Evolutionary conservation across 2,113 vertebrate genomes (phyloP), one percentile per base, ranked within the genome.

Genomic region (Serinus canaria): DNA sequence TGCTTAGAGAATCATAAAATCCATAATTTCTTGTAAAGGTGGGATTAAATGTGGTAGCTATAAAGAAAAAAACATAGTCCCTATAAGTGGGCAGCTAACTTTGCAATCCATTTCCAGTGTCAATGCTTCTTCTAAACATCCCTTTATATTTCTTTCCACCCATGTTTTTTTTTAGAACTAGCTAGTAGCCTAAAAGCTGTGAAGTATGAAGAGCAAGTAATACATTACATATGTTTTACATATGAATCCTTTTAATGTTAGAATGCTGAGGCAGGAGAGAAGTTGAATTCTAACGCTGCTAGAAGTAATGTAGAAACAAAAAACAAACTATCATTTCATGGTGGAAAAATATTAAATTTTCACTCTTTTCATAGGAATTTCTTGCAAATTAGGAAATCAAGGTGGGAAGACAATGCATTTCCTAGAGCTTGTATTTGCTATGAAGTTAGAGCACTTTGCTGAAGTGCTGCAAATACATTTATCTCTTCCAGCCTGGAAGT

Each of bases 401-500:
- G n/a, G 20, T 69, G 59, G 24, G 15, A 22, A 78, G 81, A 46
- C 12, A 49, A 17, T 89, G 46, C 41, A 53, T 87, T 96, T 97
- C 41, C 86, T 94, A 19, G n/a, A 86, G 75, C 60, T 92, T 22
- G 23, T 82, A 72, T 78, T 81, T 94, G 13, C 47, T 58, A 7
- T 50, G 25, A 80, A 44, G 28, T 69, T 39, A 44, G 18, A 75
- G 13, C 24, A 60, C 46, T 60, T 89, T 80, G 53, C 89, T 84
- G 60, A 84, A 87, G 75, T 84, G 94, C 81, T 85, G 55, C 79
- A 93, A 90, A 82, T 74, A n/a, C 37, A 92, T 95, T 97, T 88
- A 78, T 89, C 89, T 95, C 77, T 87, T 94, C 81, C 95, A 89
- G 84, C 93, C n/a, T 90, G 55, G 76, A 96, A 96, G 69, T 89